These are phyloP conservation scores for Aldabrachelys gigantea DNA, from an alignment of 2,113 vertebrate species.

Conservation along the genomic window DNA sequence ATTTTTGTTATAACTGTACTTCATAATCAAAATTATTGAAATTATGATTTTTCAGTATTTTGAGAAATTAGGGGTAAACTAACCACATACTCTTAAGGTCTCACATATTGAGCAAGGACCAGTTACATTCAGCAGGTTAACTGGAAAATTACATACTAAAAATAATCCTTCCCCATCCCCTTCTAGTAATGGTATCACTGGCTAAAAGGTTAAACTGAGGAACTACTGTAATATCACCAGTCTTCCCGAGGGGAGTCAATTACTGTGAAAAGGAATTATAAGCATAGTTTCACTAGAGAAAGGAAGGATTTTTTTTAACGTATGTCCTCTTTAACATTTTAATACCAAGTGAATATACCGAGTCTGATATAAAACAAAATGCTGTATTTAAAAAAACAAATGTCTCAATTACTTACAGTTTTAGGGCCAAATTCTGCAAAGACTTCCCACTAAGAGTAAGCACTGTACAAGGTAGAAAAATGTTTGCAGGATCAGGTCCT, in stretches of 20 bases:
- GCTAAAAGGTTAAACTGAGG: background rate
- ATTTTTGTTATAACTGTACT: background rate
- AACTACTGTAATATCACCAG: background rate
- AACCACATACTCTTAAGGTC: background rate
- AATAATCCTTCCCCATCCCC: background rate
- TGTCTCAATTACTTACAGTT: background rate
- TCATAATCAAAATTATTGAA: background rate
- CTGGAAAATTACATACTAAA: background rate
- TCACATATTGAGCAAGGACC: background rate
- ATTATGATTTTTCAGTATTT: background rate
- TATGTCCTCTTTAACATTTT: background rate
- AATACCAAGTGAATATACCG: background rate
- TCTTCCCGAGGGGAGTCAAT: background rate
- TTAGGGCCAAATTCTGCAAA: background rate
- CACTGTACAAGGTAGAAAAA: background rate
- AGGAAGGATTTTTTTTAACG: background rate
- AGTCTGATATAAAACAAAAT: background rate
- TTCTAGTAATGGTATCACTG: background rate
- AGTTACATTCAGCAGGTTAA: background rate
- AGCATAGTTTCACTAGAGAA: background rate
- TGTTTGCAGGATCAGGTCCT: fast-evolving
- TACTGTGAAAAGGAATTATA: background rate
- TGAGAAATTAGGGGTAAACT: background rate
- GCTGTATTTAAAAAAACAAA: fast-evolving
- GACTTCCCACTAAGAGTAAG: background rate